phyloP scores from a whole-genome alignment of 2,888 invertebrate species.

The Formica aserva region DNA sequence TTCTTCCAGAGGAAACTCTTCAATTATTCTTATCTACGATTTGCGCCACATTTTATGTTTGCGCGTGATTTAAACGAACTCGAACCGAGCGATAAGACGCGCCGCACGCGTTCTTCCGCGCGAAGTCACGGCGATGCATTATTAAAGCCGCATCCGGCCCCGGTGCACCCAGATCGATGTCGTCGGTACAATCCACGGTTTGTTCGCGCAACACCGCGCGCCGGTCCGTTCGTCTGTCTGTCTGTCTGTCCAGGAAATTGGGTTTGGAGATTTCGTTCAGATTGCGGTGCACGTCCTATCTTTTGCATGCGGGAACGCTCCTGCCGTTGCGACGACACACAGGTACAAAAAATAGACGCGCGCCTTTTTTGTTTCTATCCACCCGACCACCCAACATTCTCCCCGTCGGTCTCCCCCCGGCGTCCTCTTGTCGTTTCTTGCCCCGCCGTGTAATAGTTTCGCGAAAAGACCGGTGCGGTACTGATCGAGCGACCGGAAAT shows the following conservation, averaged over 20 bases:
- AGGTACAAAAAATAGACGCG: constrained; percentile 43
- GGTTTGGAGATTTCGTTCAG: constrained; percentile 81
- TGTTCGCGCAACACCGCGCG: constrained; percentile 32
- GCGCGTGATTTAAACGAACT: constrained; percentile 34
- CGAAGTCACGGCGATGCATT: constrained; percentile 58
- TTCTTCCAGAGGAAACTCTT: not conserved
- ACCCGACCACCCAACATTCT: not conserved
- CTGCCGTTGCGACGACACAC: constrained; percentile 41
- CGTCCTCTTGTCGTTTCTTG: constrained; percentile 25
- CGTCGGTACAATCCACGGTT: constrained; percentile 47
- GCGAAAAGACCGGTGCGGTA: constrained; percentile 57
- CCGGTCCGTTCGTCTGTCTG: constrained; percentile 56
- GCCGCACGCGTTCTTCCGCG: constrained; percentile 48
- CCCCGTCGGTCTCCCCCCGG: not conserved
- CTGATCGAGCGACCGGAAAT: constrained; percentile 76
- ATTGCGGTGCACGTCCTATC: constrained; percentile 77
- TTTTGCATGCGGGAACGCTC: constrained; percentile 75
- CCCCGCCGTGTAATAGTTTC: constrained; percentile 55
- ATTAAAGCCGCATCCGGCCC: constrained; percentile 65
- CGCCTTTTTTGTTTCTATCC: constrained; percentile 38
- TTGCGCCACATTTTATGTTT: constrained; percentile 36
- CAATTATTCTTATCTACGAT: constrained; percentile 40
- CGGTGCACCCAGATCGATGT: constrained; percentile 60
- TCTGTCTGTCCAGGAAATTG: constrained; percentile 80
- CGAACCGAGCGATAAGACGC: constrained; percentile 42